A percentile compares a stretch with the other conserved stretches of the same genome.
Conservation (phyloP, 1,140 invertebrate species). For the Triops longicaudatus region DNA sequence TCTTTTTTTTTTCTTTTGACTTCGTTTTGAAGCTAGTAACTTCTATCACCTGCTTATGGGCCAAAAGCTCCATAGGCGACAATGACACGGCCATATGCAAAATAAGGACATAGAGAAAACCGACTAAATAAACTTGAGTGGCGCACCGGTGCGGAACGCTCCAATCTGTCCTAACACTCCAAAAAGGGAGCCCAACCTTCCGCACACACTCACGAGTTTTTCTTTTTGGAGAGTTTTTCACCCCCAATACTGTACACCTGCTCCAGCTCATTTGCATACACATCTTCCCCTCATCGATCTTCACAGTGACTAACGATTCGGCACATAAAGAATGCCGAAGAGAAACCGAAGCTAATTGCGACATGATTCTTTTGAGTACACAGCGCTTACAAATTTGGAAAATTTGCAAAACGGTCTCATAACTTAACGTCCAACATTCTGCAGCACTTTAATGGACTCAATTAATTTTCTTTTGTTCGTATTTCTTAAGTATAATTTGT, state of each 20-base stretch:
- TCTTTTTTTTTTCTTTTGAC: too few relatives aligned
- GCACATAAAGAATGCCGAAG: too few relatives aligned
- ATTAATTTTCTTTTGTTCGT: too few relatives aligned
- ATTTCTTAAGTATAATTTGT: too few relatives aligned
- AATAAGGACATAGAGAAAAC: neutral
- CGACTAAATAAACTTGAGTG: neutral
- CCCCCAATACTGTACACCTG: neutral
- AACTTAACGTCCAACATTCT: too few relatives aligned
- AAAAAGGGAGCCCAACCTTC: neutral
- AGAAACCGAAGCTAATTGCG: too few relatives aligned
- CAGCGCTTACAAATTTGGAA: too few relatives aligned
- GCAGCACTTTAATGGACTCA: too few relatives aligned
- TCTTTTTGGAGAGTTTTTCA: neutral
- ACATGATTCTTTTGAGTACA: too few relatives aligned
- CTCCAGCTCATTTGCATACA: neutral
- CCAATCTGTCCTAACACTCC: neutral
- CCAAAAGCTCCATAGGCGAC: neutral
- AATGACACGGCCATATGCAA: slow-evolving; percentile 9
- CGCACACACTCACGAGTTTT: neutral
- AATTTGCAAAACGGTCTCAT: too few relatives aligned
- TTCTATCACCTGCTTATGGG: neutral
- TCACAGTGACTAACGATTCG: neutral
- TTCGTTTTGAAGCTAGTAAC: too few relatives aligned
- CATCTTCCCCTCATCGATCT: neutral
- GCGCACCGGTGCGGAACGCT: neutral